Percentiles rank a stretch among this genome's conserved stretches.
These are phyloP conservation scores for Actinopyga echinites DNA, from an alignment of 53 echinoderm and acorn worm genomes.

Conservation along the genomic window DNA sequence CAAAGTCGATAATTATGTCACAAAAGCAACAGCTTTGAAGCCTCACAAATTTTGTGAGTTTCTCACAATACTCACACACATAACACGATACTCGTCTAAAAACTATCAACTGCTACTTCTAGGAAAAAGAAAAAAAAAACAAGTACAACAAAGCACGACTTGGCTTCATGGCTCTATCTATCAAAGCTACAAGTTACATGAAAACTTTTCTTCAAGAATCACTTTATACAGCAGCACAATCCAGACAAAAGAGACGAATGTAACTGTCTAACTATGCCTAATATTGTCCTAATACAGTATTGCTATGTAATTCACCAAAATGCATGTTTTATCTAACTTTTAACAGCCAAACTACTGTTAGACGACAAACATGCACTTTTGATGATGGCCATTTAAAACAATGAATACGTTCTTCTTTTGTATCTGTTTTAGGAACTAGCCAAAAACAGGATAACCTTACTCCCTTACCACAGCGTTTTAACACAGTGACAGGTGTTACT, in stretches of 20 bases:
- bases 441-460: too few relatives aligned
- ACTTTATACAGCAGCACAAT: conserved; percentile 31
- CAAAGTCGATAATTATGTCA: conserved; percentile 40
- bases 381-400: too few relatives aligned
- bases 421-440: too few relatives aligned
- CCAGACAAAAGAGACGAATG: background rate
- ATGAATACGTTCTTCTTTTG: too few relatives aligned
- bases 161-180: background rate
- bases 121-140: background rate
- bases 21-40: conserved; percentile 38
- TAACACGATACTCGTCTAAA: conserved; percentile 30
- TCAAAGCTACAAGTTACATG: conserved; percentile 22
- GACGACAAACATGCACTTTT: too few relatives aligned
- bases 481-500: too few relatives aligned
- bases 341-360: too few relatives aligned
- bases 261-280: conserved; percentile 16
- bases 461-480: too few relatives aligned
- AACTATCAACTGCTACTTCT: conserved; percentile 5
- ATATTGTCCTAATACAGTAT: conserved; percentile 25
- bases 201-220: conserved; percentile 18
- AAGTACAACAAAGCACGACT: conserved; percentile 7
- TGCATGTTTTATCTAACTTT: too few relatives aligned
- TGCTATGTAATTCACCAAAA: conserved; percentile 2
- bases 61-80: conserved; percentile 39
- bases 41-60: conserved; percentile 31